These are phyloP conservation scores for Trididemnum nubilum DNA, from an alignment of 23 tunicate species.

Conservation along the genomic window DNA sequence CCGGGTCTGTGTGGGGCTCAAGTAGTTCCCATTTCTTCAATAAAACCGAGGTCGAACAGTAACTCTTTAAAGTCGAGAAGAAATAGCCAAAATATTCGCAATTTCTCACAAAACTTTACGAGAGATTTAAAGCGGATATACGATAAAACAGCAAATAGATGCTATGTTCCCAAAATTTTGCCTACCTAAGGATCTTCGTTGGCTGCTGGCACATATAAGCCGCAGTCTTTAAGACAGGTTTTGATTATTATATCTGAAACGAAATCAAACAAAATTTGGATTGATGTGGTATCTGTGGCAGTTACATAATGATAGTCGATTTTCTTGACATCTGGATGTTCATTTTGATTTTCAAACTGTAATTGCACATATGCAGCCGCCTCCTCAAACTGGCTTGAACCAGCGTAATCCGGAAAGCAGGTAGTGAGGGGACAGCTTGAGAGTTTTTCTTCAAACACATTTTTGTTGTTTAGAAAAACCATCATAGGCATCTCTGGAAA, in stretches of 20 bases:
- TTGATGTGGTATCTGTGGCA: constrained; percentile 73
- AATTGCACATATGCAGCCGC: constrained; percentile 58
- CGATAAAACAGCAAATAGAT: too few relatives aligned
- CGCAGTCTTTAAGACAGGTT: too few relatives aligned
- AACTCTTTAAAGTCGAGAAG: too few relatives aligned
- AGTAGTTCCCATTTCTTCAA: too few relatives aligned
- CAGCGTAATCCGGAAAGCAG: constrained; percentile 82
- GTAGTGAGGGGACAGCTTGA: constrained; percentile 58
- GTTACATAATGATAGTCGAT: constrained; percentile 74
- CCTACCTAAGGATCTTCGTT: too few relatives aligned
- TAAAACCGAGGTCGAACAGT: too few relatives aligned
- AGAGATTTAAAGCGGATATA: too few relatives aligned
- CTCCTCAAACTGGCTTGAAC: constrained; percentile 42
- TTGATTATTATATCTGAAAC: constrained; percentile 69
- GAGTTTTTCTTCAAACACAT: constrained; percentile 76
- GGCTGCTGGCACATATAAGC: too few relatives aligned
- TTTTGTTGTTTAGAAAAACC: constrained; percentile 59
- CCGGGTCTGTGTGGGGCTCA: too few relatives aligned
- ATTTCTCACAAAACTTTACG: too few relatives aligned
- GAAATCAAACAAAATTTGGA: constrained; percentile 61
- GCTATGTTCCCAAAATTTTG: too few relatives aligned
- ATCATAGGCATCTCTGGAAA: constrained; percentile 70
- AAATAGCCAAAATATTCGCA: too few relatives aligned
- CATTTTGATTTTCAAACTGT: constrained; percentile 57
- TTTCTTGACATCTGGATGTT: constrained; percentile 49